Conservation (phyloP, 1,140 invertebrate species). For the Paralvinella palmiformis region DNA sequence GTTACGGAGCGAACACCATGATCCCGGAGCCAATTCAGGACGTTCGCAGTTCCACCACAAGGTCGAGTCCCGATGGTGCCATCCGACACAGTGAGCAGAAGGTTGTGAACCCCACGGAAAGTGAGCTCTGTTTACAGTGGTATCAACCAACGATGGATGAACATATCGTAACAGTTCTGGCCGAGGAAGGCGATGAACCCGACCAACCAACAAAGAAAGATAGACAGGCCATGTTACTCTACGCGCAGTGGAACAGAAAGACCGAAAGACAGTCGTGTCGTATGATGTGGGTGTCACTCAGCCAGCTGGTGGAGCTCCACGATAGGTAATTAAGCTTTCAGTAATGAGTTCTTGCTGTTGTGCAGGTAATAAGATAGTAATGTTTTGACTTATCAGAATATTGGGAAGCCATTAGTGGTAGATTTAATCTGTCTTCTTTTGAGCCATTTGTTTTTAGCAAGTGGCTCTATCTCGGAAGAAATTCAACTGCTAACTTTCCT, state of each 20-base stretch:
- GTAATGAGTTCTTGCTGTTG: not conserved
- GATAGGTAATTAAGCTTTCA: slow-evolving; percentile 31
- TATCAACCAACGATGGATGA: slow-evolving; percentile 39
- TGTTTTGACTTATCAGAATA: not conserved
- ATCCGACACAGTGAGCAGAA: slow-evolving; percentile 25
- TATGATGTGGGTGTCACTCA: slow-evolving; percentile 35
- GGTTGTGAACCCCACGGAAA: slow-evolving; percentile 22
- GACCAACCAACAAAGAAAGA: not conserved
- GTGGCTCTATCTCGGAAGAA: not conserved
- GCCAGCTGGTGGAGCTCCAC: slow-evolving; percentile 41
- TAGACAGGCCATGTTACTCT: slow-evolving; percentile 25
- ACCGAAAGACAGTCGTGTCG: slow-evolving; percentile 18
- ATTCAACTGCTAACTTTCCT: not conserved
- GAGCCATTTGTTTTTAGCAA: not conserved
- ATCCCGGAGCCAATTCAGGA: not conserved
- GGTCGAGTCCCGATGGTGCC: slow-evolving; percentile 18
- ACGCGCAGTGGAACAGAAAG: slow-evolving; percentile 28
- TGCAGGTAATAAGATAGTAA: not conserved
- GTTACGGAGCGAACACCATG: slow-evolving; percentile 21
- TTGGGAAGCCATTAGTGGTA: not conserved
- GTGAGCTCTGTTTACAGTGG: slow-evolving; percentile 37
- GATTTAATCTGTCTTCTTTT: not conserved
- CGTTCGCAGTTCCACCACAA: not conserved
- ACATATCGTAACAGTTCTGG: not conserved
- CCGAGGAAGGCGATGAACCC: not conserved